These are phyloP conservation scores for Momotus momota DNA, from an alignment of 2,797 vertebrate genomes.

Conservation along the genomic window DNA sequence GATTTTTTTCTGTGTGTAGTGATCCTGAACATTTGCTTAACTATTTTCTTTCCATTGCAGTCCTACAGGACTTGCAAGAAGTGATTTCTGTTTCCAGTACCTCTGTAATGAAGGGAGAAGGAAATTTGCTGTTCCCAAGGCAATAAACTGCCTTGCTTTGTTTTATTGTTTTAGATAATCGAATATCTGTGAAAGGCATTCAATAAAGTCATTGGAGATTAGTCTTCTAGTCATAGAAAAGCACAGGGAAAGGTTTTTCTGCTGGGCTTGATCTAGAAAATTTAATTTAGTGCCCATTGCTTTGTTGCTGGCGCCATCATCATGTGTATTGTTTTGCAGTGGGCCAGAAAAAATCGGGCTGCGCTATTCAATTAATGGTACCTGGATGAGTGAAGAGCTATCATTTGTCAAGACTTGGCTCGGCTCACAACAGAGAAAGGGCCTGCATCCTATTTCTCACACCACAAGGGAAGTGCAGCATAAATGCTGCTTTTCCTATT, in stretches of 20 bases:
- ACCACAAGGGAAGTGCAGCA: not conserved
- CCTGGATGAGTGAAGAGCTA: conserved; percentile 16
- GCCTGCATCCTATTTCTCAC: not conserved
- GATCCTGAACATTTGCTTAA: not conserved
- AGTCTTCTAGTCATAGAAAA: conserved; percentile 42
- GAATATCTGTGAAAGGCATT: conserved; percentile 48
- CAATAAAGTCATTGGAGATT: conserved; percentile 44
- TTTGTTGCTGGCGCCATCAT: conserved; percentile 19
- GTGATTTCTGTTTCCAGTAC: not conserved
- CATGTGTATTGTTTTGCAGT: not conserved
- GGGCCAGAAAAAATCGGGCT: not conserved
- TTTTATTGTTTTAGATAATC: conserved; percentile 55
- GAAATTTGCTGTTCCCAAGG: conserved; percentile 19
- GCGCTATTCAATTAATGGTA: conserved; percentile 25
- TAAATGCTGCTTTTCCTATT: not conserved
- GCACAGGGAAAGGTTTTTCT: conserved; percentile 4
- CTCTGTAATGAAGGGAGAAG: not conserved
- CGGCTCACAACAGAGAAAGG: not conserved
- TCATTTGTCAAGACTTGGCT: not conserved
- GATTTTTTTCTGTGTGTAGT: not conserved
- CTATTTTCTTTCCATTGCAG: not conserved
- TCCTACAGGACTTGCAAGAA: not conserved
- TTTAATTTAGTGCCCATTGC: not conserved
- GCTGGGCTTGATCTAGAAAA: conserved; percentile 16
- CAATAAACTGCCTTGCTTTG: conserved; percentile 11